These are phyloP conservation scores for Euspilapteryx auroguttella DNA, from an alignment of 2,888 invertebrate species.

Conservation along the genomic window DNA sequence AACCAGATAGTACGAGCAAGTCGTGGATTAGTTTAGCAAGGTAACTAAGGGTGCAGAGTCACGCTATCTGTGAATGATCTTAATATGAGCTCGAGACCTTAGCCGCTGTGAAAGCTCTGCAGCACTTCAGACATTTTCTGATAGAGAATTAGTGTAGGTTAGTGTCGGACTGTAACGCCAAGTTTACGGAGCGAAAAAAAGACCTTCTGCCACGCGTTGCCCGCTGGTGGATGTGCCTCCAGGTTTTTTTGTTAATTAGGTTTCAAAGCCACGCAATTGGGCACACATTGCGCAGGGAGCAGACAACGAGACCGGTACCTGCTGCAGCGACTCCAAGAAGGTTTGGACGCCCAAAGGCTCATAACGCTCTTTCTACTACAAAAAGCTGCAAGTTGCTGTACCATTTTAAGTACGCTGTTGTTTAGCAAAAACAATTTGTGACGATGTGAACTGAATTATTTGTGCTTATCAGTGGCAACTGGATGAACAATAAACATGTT, in stretches of 20 bases:
- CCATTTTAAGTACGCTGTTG: too few species aligned
- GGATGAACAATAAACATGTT: too few species aligned
- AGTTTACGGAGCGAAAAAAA: constrained; percentile 11
- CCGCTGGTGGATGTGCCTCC: constrained; percentile 14
- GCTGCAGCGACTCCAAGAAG: too few species aligned
- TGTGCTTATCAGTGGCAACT: too few species aligned
- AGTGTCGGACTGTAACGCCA: constrained; percentile 15
- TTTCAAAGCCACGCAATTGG: too few species aligned
- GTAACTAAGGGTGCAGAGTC: neutral
- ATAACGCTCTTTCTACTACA: too few species aligned
- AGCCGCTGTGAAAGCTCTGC: neutral
- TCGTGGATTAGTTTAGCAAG: constrained; percentile 1
- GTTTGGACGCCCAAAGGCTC: too few species aligned
- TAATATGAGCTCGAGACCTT: neutral
- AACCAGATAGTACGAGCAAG: constrained; percentile 5
- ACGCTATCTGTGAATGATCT: neutral
- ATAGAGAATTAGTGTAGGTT: neutral
- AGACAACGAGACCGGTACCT: too few species aligned
- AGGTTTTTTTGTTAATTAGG: constrained; percentile 9
- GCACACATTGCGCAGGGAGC: too few species aligned
- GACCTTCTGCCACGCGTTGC: constrained; percentile 13
- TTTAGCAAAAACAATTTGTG: too few species aligned
- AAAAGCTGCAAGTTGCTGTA: too few species aligned
- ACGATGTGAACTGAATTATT: too few species aligned
- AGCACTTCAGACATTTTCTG: neutral